phyloP scores from a whole-genome alignment of 2,888 invertebrate species.

The Chesias legatella region DNA sequence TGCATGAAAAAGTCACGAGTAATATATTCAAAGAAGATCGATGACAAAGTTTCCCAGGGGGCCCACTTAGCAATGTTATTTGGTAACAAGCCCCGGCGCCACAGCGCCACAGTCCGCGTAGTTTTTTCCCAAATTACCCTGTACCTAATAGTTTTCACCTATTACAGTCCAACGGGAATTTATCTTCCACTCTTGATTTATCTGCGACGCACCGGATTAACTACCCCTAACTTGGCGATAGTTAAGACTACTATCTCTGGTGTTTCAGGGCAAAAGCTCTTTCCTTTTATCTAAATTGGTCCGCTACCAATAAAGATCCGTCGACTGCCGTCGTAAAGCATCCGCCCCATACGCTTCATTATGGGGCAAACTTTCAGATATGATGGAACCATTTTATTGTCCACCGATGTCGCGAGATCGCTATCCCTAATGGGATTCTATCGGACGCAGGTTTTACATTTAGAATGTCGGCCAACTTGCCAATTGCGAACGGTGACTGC shows the following conservation, averaged over 20 bases:
- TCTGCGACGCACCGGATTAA: conserved; percentile 73
- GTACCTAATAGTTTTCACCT: conserved; percentile 79
- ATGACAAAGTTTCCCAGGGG: conserved; percentile 29
- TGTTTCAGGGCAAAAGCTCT: conserved; percentile 77
- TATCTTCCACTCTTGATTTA: conserved; percentile 79
- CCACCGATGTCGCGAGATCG: conserved; percentile 77
- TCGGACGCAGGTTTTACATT: conserved; percentile 43
- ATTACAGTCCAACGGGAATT: conserved; percentile 72
- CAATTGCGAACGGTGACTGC: conserved; percentile 45
- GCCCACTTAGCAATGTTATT: conserved; percentile 28
- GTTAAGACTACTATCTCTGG: conserved; percentile 79
- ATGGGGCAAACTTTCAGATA: conserved; percentile 80
- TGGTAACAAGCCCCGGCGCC: conserved; percentile 26
- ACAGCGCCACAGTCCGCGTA: conserved; percentile 46
- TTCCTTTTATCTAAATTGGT: conserved; percentile 81
- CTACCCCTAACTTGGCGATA: conserved; percentile 80
- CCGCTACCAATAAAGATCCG: conserved; percentile 79
- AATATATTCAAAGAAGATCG: conserved; percentile 31
- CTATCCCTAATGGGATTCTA: conserved; percentile 73
- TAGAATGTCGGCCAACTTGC: conserved; percentile 46
- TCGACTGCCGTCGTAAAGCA: conserved; percentile 78
- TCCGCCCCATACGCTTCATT: conserved; percentile 80
- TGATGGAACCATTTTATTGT: conserved; percentile 80
- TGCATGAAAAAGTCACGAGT: conserved; percentile 21
- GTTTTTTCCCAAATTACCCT: conserved; percentile 57